Conservation (phyloP, 2,888 invertebrate genomes). For the Macroteleia sp. region DNA sequence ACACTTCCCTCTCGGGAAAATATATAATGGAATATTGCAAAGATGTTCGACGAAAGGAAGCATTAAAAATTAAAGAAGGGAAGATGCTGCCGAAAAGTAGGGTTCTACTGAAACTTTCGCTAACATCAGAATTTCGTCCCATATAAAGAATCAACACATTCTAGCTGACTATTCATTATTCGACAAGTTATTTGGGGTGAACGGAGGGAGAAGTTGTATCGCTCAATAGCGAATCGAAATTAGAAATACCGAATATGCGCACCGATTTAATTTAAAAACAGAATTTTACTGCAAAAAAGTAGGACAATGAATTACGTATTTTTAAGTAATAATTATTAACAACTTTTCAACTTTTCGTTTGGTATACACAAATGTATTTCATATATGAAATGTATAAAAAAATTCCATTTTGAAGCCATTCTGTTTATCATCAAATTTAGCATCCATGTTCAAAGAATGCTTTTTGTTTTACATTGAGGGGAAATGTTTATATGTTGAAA, state of each 20-base stretch:
- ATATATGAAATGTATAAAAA: too few relatives aligned
- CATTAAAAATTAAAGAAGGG: slow-evolving; percentile 55
- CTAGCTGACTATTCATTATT: slow-evolving; percentile 35
- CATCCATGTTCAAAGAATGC: slow-evolving; percentile 36
- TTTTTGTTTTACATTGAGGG: slow-evolving; percentile 20
- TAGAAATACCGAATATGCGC: too few relatives aligned
- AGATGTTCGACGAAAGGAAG: slow-evolving; percentile 48
- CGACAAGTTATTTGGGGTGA: slow-evolving; percentile 2
- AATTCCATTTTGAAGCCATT: too few relatives aligned
- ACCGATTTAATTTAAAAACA: too few relatives aligned
- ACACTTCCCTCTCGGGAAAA: slow-evolving; percentile 10
- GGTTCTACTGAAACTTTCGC: slow-evolving; percentile 11
- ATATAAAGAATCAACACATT: slow-evolving; percentile 45
- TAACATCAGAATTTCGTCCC: slow-evolving; percentile 39
- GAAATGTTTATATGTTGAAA: slow-evolving; percentile 35
- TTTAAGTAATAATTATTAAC: too few relatives aligned
- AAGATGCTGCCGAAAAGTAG: not conserved
- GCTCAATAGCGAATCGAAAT: too few relatives aligned
- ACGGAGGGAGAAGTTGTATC: too few relatives aligned
- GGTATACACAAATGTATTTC: too few relatives aligned
- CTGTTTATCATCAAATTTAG: slow-evolving; percentile 44
- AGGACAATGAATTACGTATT: too few relatives aligned
- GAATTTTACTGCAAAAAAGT: too few relatives aligned
- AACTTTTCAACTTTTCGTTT: too few relatives aligned
- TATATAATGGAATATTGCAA: slow-evolving; percentile 42